These are phyloP conservation scores for Adineta ricciae DNA, from an alignment of 2,888 invertebrate species.

Conservation along the genomic window DNA sequence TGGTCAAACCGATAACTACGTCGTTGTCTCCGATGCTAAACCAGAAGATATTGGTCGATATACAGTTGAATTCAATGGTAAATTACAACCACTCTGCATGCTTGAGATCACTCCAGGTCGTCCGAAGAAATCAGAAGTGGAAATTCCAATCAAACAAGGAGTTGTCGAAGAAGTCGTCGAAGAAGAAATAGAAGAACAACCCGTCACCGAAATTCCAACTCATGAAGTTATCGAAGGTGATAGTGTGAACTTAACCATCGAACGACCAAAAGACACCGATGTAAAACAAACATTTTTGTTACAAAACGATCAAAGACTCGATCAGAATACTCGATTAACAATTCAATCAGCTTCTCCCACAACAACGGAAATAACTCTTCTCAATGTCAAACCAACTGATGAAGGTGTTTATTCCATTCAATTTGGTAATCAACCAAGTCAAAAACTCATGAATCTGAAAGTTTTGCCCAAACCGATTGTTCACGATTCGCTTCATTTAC, in stretches of 20 bases:
- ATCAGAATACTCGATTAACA: neutral
- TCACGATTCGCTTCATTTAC: neutral
- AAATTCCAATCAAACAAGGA: neutral
- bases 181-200: neutral
- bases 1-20: neutral
- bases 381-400: neutral
- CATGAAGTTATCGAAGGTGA: neutral
- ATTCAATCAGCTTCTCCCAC: neutral
- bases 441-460: neutral
- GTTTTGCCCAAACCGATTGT: neutral
- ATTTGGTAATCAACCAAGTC: neutral
- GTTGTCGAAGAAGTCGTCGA: neutral
- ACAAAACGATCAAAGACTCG: neutral
- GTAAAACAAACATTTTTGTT: neutral
- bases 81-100: neutral
- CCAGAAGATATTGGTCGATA: neutral
- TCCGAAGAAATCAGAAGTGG: neutral
- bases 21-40: neutral
- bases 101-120: neutral
- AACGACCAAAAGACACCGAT: neutral
- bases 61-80: neutral
- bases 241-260: neutral
- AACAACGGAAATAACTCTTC: neutral
- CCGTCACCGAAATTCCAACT: neutral
- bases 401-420: neutral